A percentile compares a stretch with the other conserved stretches of the same genome.
phyloP scores from a whole-genome alignment of 1,140 invertebrate genomes.

The Neuroterus valhalla region DNA sequence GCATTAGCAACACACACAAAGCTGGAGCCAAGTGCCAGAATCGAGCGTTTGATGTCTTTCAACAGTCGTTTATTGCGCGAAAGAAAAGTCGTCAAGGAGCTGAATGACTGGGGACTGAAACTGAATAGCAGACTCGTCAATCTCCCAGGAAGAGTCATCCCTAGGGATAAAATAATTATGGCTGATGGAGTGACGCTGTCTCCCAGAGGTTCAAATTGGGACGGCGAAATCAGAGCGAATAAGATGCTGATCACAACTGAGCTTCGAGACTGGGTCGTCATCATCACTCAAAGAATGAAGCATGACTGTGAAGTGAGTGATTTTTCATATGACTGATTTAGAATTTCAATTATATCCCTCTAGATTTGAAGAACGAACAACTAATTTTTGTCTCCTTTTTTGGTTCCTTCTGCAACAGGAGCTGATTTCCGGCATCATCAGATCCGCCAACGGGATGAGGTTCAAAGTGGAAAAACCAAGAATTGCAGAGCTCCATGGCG shows the following conservation, averaged over 20 bases:
- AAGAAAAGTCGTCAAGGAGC: constrained; percentile 75
- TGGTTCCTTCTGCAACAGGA: constrained; percentile 35
- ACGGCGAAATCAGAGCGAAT: constrained; percentile 74
- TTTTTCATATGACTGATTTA: constrained; percentile 21
- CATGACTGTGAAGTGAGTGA: constrained; percentile 40
- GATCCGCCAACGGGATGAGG: constrained; percentile 72
- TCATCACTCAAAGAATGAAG: constrained; percentile 32
- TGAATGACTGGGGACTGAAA: constrained; percentile 79
- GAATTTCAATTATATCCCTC: constrained; percentile 6
- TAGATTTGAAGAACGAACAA: no score
- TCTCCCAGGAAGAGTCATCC: constrained; percentile 77
- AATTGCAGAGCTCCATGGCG: constrained; percentile 74
- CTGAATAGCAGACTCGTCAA: constrained; percentile 77
- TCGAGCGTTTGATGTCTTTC: constrained; percentile 79
- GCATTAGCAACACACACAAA: constrained; percentile 79
- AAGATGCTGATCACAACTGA: constrained; percentile 60
- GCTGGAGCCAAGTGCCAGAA: constrained; percentile 77
- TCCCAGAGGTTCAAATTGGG: constrained; percentile 79
- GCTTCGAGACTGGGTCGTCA: constrained; percentile 53
- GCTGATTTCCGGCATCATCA: constrained; percentile 51
- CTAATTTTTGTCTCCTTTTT: background rate
- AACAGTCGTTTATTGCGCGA: constrained; percentile 76
- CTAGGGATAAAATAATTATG: constrained; percentile 77
- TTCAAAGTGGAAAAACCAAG: constrained; percentile 66
- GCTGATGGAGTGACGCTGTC: constrained; percentile 43